Evolutionary conservation across 1,140 invertebrate species (phyloP).

Genomic region (Bombus polaris): DNA sequence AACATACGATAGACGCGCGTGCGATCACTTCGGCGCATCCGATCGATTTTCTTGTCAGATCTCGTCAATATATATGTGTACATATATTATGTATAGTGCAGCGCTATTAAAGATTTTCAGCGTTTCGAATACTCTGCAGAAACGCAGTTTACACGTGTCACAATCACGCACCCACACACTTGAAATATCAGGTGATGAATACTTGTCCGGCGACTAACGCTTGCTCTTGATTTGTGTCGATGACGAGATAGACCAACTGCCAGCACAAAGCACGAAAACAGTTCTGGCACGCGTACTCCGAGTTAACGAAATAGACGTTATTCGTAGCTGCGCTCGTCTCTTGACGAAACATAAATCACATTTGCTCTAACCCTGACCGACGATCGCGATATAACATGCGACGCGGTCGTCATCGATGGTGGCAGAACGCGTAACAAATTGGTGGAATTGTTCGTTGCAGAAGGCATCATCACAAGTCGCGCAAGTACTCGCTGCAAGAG

Average conservation of each 20-base stretch:
- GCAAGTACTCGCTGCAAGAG: constrained; percentile 90
- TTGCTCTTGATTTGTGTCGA: not conserved
- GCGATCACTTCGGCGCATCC: not conserved
- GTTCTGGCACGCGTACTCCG: constrained; percentile 68
- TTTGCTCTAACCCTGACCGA: not conserved
- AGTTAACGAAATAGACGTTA: constrained; percentile 2
- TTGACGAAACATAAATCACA: not conserved
- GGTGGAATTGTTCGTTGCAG: constrained; percentile 15
- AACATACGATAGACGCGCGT: not conserved
- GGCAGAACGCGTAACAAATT: not conserved
- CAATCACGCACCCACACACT: not conserved
- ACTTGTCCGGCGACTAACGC: too few relatives aligned
- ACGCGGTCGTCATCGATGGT: too few relatives aligned
- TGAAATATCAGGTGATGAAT: not conserved
- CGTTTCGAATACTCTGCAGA: not conserved
- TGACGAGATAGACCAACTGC: constrained; percentile 53
- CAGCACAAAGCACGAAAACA: constrained; percentile 68
- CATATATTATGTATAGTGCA: too few relatives aligned
- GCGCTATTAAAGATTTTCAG: not conserved
- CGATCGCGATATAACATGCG: not conserved
- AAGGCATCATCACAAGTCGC: constrained; percentile 85
- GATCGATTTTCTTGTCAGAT: not conserved
- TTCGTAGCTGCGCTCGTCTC: not conserved
- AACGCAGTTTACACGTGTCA: not conserved
- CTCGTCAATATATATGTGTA: not conserved